These are phyloP conservation scores for Dicaeum eximium DNA, from an alignment of 2,113 vertebrate species.

Conservation along the genomic window DNA sequence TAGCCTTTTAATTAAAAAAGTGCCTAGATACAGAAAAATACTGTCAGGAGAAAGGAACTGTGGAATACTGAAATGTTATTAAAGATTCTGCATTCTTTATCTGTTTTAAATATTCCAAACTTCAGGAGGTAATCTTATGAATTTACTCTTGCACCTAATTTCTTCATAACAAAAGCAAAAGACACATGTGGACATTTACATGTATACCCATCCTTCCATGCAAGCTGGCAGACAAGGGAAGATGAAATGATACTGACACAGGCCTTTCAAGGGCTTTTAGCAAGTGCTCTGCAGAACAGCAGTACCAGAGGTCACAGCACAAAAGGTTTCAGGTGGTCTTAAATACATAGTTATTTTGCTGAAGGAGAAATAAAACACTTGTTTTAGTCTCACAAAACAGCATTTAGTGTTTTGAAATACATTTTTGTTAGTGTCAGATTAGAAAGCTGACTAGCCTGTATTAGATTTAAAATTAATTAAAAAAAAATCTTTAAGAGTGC, in stretches of 20 bases:
- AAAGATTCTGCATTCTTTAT: not conserved
- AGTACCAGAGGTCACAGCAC: not conserved
- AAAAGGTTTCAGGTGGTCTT: not conserved
- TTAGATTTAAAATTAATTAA: not conserved
- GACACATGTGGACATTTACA: not conserved
- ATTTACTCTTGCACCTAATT: not conserved
- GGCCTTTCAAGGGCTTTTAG: not conserved
- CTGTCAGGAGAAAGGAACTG: not conserved
- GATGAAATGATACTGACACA: not conserved
- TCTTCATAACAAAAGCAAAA: not conserved
- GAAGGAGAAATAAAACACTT: not conserved
- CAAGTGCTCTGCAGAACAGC: not conserved
- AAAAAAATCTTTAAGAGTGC: not conserved
- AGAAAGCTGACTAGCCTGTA: not conserved
- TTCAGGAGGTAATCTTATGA: not conserved
- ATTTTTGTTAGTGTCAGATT: not conserved
- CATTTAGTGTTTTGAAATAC: slow-evolving; percentile 49
- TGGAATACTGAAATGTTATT: not conserved
- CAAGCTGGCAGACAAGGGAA: not conserved
- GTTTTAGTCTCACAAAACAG: slow-evolving; percentile 5
- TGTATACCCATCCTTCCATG: not conserved
- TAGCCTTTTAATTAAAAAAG: not conserved
- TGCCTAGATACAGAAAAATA: not conserved
- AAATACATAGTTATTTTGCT: not conserved
- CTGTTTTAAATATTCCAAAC: not conserved